Evolutionary conservation across 92 coral and sea anemone species (phyloP), one percentile per base, ranked within the genome.

Genomic region (Parazoanthus darwini): DNA sequence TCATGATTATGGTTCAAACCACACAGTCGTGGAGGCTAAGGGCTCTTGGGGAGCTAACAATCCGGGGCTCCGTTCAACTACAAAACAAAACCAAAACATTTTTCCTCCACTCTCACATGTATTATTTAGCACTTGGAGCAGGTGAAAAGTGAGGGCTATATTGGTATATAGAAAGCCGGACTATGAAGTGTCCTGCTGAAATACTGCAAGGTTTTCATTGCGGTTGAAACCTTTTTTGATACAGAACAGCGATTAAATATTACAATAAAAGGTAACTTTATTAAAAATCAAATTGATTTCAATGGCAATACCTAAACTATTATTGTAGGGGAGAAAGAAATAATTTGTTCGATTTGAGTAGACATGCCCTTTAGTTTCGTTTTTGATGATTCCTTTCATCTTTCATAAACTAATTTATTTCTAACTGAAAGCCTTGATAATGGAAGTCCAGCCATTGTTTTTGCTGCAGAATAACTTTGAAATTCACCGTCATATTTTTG

Each of bases 391-490:
- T 33, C 8, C 79, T 84, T 48, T 58, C 46, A 44, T n/a, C 54
- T 43, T 44, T 18, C 67, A 71, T 84, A 71, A 70, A 48, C 79
- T 84, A 80, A 80, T 54, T 29, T 50, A 79, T 79, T 50, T 79
- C 11, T 7, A 39, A 79, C 36, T 71, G 39, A 68, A 82, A 26
- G 23, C 36, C 6, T 29, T 68, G 26, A 44, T 48, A 46, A 70
- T n/a, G 36, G 51, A 43, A 83, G 33, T 29, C 33, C 33, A 20
- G 15, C 59, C 70, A 6, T 43, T 71, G 63, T 46, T 84, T 25
- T 43, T 84, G n/a, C 11, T 26, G n/a, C 51, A 43, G 43, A 67
- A 39, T 39, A 65, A 5, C 4, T 63, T 20, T 63, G 26, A 63
- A 26, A 20, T 22, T 23, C 51, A 4, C 42, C 66, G 66, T 58